Conservation (phyloP, 2,113 vertebrate species). For the Isichthys henryi region DNA sequence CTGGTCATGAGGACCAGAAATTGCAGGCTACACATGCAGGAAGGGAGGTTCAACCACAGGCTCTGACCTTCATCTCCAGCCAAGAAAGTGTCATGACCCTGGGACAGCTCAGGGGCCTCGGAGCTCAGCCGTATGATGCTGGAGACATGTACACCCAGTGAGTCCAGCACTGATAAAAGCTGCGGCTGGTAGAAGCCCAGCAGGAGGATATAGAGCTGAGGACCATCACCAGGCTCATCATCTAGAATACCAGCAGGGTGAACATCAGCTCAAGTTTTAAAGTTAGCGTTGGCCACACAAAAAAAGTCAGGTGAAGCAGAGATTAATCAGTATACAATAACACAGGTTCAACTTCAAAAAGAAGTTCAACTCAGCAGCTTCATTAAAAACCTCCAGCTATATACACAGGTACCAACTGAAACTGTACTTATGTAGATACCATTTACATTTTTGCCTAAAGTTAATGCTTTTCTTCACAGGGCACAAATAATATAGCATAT, state of each 20-base stretch:
- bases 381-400: not conserved
- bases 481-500: too few relatives aligned
- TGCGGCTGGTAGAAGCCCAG: constrained; percentile 71
- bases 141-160: constrained; percentile 69
- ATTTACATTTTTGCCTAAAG: too few relatives aligned
- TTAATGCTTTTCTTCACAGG: too few relatives aligned
- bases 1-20: not conserved
- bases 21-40: not conserved
- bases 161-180: constrained; percentile 63
- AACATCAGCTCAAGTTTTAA: not conserved
- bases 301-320: not conserved
- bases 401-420: not conserved
- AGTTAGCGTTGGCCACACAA: not conserved
- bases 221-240: constrained; percentile 86
- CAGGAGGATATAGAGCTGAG: constrained; percentile 79
- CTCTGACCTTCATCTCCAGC: constrained; percentile 19
- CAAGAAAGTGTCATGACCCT: not conserved
- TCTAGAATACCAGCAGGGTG: constrained; percentile 53
- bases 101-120: constrained; percentile 44
- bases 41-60: not conserved
- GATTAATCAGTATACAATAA: not conserved
- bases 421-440: not conserved
- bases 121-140: constrained; percentile 75
- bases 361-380: not conserved
- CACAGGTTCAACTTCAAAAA: not conserved